Percentiles rank a stretch among this genome's conserved stretches.
Conservation (phyloP, 2,888 invertebrate species). For the Junonia oenone region DNA sequence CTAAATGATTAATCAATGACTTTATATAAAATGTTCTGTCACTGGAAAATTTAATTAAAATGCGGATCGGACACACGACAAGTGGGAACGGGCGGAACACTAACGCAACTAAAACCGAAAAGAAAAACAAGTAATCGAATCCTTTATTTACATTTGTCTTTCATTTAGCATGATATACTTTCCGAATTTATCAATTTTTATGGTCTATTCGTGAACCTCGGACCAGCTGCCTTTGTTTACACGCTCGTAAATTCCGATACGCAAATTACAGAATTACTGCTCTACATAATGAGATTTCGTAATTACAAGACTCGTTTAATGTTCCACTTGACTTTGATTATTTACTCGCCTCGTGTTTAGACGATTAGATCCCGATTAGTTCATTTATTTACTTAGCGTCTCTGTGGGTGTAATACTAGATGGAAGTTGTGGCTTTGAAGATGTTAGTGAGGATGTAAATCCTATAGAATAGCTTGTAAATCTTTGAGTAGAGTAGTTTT, state of each 20-base stretch:
- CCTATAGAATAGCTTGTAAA: too few relatives aligned
- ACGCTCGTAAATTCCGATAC: slow-evolving; percentile 28
- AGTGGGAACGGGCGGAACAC: too few relatives aligned
- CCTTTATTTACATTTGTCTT: neutral
- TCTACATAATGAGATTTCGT: slow-evolving; percentile 32
- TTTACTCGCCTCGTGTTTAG: slow-evolving; percentile 21
- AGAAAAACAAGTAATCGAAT: too few relatives aligned
- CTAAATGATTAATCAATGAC: too few relatives aligned
- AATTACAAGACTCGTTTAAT: slow-evolving; percentile 28
- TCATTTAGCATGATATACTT: neutral
- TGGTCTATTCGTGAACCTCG: slow-evolving; percentile 1
- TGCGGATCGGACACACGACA: too few relatives aligned
- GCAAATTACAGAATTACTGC: slow-evolving; percentile 29
- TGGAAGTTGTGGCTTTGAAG: neutral
- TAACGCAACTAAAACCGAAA: too few relatives aligned
- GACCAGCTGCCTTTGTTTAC: slow-evolving; percentile 27
- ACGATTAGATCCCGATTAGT: slow-evolving; percentile 20
- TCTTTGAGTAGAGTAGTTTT: too few relatives aligned
- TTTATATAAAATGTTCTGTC: too few relatives aligned
- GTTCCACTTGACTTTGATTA: slow-evolving; percentile 26
- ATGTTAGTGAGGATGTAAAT: too few relatives aligned
- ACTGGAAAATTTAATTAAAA: too few relatives aligned
- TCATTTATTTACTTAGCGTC: slow-evolving; percentile 3
- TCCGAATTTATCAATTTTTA: neutral
- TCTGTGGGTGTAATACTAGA: neutral